Evolutionary conservation across 2,797 vertebrate genomes (phyloP).

Genomic region (Cercopithecus hamlyni): DNA sequence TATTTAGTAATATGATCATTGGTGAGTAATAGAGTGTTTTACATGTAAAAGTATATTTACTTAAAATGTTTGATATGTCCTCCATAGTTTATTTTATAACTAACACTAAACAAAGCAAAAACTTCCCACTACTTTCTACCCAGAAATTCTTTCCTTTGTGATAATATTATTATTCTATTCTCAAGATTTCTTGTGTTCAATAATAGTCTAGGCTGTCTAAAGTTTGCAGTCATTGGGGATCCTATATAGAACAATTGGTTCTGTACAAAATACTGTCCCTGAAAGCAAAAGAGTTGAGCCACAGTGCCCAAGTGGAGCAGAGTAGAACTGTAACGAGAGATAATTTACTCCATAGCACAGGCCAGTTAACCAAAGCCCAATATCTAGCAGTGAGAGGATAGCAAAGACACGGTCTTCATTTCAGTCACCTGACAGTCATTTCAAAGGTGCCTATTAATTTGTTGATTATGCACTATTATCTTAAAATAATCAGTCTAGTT

Average conservation of each 20-base stretch:
- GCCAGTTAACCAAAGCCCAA: neutral
- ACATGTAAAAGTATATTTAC: neutral
- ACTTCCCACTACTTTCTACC: neutral
- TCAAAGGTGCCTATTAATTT: neutral
- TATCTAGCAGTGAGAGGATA: neutral
- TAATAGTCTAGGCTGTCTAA: neutral
- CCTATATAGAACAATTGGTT: neutral
- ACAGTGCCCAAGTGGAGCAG: neutral
- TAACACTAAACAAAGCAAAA: neutral
- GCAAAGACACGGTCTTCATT: neutral
- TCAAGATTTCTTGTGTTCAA: neutral
- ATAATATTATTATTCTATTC: neutral
- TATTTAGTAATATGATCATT: constrained; percentile 39
- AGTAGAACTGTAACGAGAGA: neutral
- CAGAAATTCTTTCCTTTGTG: constrained; percentile 37
- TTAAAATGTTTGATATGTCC: neutral
- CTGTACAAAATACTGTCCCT: neutral
- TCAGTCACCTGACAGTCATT: neutral
- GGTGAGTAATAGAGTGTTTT: neutral
- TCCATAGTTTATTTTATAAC: constrained; percentile 30
- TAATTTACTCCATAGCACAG: neutral
- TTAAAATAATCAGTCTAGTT: neutral
- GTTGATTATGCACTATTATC: neutral
- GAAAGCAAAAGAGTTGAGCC: neutral
- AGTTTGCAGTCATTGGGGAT: neutral